Conservation (phyloP, 1,140 invertebrate genomes). For the Phenacoccus solenopsis region DNA sequence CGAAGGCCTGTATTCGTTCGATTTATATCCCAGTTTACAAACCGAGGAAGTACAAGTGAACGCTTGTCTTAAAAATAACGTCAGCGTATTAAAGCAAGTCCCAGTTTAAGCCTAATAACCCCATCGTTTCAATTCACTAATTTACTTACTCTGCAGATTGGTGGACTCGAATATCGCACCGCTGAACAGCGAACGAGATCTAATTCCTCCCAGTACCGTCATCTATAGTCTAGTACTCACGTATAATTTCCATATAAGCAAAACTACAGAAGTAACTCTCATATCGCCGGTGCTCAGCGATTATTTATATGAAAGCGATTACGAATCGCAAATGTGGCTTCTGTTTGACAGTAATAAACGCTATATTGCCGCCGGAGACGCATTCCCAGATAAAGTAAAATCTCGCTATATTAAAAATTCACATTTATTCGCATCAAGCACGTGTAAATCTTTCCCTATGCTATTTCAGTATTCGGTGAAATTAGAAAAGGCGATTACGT, state of each 20-base stretch:
- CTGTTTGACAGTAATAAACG: slow-evolving; percentile 88
- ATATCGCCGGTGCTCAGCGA: slow-evolving; percentile 69
- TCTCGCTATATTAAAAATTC: neutral
- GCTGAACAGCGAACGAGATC: slow-evolving; percentile 55
- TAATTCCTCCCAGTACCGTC: slow-evolving; percentile 70
- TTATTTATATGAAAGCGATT: slow-evolving; percentile 85
- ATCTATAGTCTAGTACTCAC: slow-evolving; percentile 80
- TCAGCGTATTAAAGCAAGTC: slow-evolving; percentile 60
- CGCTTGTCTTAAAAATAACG: slow-evolving; percentile 60
- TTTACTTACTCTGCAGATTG: slow-evolving; percentile 56
- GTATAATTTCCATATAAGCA: slow-evolving; percentile 72
- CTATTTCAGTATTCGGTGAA: slow-evolving; percentile 66
- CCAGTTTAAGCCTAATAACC: neutral
- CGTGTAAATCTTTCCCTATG: too few species aligned
- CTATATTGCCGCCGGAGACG: slow-evolving; percentile 69
- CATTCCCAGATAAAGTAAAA: slow-evolving; percentile 46
- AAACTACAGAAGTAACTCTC: slow-evolving; percentile 67
- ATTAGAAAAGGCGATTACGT: slow-evolving; percentile 89
- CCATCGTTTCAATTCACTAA: neutral
- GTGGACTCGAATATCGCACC: slow-evolving; percentile 62
- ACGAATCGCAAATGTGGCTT: slow-evolving; percentile 93
- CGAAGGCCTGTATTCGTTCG: slow-evolving; percentile 60
- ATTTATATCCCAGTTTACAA: slow-evolving; percentile 52
- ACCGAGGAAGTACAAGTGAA: slow-evolving; percentile 66
- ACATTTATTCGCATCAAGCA: neutral